Evolutionary conservation across 2,888 invertebrate genomes (phyloP).

Genomic region (Melangyna quadrimaculata): DNA sequence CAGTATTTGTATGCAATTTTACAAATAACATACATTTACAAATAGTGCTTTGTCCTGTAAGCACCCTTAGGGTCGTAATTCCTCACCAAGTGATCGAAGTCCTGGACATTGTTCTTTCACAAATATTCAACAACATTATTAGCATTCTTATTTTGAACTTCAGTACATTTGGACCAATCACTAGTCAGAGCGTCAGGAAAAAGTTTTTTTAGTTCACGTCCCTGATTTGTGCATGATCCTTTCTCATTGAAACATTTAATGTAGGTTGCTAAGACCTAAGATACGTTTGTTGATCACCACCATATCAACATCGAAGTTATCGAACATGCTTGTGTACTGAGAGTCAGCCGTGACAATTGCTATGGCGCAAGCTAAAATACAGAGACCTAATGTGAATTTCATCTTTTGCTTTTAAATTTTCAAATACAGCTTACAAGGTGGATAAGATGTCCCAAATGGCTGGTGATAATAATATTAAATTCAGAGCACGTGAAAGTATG

Average conservation of each 20-base stretch:
- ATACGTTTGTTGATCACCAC: slow-evolving; percentile 83
- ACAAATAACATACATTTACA: slow-evolving; percentile 20
- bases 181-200: slow-evolving; percentile 84
- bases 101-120: slow-evolving; percentile 84
- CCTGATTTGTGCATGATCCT: slow-evolving; percentile 83
- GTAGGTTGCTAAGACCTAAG: slow-evolving; percentile 83
- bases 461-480: too few relatives aligned
- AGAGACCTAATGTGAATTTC: slow-evolving; percentile 75
- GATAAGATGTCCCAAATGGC: too few relatives aligned
- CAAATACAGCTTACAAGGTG: too few relatives aligned
- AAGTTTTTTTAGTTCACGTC: slow-evolving; percentile 83
- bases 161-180: slow-evolving; percentile 85
- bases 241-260: slow-evolving; percentile 83
- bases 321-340: slow-evolving; percentile 81
- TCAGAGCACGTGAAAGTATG: too few relatives aligned
- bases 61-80: slow-evolving; percentile 84
- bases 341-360: slow-evolving; percentile 73
- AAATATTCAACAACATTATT: slow-evolving; percentile 85
- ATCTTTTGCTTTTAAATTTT: slow-evolving; percentile 60
- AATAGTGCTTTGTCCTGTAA: slow-evolving; percentile 75
- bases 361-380: slow-evolving; percentile 72
- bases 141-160: slow-evolving; percentile 83
- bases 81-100: slow-evolving; percentile 85
- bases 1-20: background rate
- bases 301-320: slow-evolving; percentile 83